These are phyloP conservation scores for Allygus modestus DNA, from an alignment of 2,888 invertebrate genomes.

Conservation along the genomic window DNA sequence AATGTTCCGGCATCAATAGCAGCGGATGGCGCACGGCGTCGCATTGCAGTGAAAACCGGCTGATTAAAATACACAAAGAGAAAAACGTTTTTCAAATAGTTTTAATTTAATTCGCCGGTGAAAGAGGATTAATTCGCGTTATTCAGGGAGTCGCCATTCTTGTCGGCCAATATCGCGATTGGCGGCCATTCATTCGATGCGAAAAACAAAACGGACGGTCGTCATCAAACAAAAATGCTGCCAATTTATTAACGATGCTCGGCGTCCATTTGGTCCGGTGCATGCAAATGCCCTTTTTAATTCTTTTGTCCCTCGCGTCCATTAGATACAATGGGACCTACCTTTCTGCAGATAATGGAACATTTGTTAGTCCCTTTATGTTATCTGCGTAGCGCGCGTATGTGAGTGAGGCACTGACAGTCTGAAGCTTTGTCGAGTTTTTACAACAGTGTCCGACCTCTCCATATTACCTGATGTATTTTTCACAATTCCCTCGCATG, in stretches of 20 bases:
- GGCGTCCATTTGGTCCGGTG: slow-evolving; percentile 58
- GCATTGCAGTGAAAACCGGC: neutral
- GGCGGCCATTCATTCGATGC: slow-evolving; percentile 51
- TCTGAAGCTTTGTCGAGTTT: neutral
- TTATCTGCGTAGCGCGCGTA: neutral
- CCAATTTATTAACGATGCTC: slow-evolving; percentile 65
- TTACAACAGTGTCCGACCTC: neutral
- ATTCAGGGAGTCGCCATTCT: slow-evolving; percentile 50
- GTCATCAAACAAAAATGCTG: slow-evolving; percentile 65
- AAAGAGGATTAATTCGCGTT: slow-evolving; percentile 57
- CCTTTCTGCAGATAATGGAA: slow-evolving; percentile 56
- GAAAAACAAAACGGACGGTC: slow-evolving; percentile 57
- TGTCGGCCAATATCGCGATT: slow-evolving; percentile 39
- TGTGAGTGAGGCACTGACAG: too few relatives aligned
- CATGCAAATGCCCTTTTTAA: slow-evolving; percentile 61
- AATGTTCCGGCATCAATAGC: neutral
- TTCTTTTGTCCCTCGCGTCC: slow-evolving; percentile 51
- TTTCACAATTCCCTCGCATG: slow-evolving; percentile 20
- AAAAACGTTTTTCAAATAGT: slow-evolving; percentile 58
- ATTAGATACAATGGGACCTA: slow-evolving; percentile 56
- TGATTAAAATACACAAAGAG: slow-evolving; percentile 53
- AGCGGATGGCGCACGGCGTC: neutral
- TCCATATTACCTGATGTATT: slow-evolving; percentile 39
- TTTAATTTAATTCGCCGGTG: slow-evolving; percentile 57
- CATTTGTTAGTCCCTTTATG: slow-evolving; percentile 58